phyloP scores from a whole-genome alignment of 2,797 vertebrate species.

The Leucoraja ocellata region DNA sequence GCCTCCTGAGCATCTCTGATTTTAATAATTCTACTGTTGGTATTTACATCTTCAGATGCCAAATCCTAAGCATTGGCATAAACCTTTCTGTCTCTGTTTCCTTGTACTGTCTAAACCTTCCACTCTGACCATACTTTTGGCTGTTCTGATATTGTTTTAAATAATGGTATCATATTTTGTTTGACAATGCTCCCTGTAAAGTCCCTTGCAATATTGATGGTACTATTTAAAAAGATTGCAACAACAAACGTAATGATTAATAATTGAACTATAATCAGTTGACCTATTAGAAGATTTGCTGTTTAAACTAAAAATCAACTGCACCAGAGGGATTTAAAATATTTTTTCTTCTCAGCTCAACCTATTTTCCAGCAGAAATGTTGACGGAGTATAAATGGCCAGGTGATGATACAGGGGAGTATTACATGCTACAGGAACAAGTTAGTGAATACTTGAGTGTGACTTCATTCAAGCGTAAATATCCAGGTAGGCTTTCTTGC shows the following conservation, averaged over 20 bases:
- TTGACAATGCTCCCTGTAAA: not conserved
- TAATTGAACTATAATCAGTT: not conserved
- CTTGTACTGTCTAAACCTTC: no score
- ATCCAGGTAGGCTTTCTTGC: slow-evolving; percentile 74
- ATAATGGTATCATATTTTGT: not conserved
- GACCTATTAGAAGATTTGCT: not conserved
- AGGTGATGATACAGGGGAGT: slow-evolving; percentile 88
- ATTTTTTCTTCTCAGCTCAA: slow-evolving; percentile 61
- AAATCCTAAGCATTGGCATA: no score
- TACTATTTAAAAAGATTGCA: no score
- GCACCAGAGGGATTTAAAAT: not conserved
- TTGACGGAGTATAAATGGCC: slow-evolving; percentile 98
- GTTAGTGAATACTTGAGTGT: slow-evolving; percentile 97
- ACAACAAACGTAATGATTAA: no score
- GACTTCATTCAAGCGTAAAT: slow-evolving; percentile 96
- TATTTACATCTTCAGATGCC: no score
- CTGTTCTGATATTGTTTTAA: not conserved
- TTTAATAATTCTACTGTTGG: no score
- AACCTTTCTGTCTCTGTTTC: no score
- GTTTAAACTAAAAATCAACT: not conserved
- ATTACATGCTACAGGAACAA: slow-evolving; percentile 98
- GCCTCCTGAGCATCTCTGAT: no score
- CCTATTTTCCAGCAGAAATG: slow-evolving; percentile 96
- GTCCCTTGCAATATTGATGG: not conserved
- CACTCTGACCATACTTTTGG: no score